phyloP scores from a whole-genome alignment of 2,113 vertebrate species.

The Empidonax traillii region DNA sequence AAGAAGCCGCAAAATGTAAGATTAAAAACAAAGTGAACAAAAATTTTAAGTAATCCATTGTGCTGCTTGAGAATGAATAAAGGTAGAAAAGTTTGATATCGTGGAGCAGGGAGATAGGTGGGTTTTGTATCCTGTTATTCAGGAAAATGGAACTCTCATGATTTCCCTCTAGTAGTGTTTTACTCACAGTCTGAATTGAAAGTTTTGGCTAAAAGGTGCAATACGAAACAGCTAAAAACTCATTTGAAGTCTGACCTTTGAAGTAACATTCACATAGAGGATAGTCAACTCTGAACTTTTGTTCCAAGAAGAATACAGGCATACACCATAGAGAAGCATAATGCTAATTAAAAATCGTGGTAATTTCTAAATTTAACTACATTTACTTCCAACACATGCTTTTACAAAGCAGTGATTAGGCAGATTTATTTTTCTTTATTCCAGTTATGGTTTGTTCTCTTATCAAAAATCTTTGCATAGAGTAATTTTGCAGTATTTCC shows the following conservation, averaged over 20 bases:
- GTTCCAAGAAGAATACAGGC: neutral
- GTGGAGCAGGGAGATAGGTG: accelerated
- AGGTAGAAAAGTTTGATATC: neutral
- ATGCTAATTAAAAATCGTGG: neutral
- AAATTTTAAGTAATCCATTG: accelerated
- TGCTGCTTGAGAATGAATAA: neutral
- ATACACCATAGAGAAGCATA: neutral
- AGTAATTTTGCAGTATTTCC: neutral
- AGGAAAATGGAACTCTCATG: accelerated
- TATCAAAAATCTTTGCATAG: neutral
- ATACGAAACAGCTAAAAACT: neutral
- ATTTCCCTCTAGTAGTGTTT: neutral
- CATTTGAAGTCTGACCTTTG: neutral
- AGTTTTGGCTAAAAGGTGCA: neutral
- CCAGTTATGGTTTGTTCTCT: neutral
- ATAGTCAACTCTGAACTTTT: neutral
- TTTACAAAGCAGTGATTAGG: neutral
- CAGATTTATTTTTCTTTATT: neutral
- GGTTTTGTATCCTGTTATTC: neutral
- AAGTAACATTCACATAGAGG: neutral
- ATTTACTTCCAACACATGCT: neutral
- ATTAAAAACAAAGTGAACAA: neutral
- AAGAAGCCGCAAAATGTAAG: neutral
- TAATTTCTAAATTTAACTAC: neutral
- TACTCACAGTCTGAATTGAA: neutral